Evolutionary conservation across 2,113 vertebrate species (phyloP), one percentile per base, ranked within the genome.

Genomic region (Mormyrus iriodes): DNA sequence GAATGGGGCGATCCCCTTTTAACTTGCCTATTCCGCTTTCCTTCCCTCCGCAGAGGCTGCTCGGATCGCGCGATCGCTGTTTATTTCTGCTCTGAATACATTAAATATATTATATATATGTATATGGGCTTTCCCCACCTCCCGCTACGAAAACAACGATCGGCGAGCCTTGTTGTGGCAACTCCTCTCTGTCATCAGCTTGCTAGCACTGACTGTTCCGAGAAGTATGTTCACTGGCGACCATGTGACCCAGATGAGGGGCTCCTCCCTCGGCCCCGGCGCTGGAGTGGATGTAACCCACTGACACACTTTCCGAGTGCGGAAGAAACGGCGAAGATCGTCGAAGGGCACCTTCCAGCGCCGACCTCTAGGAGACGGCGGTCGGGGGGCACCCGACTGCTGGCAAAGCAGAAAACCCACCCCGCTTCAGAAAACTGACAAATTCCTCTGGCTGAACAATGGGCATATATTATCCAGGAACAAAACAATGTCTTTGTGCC

Each of bases 281-380:
- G 8, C 85, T 69, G 89, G 88, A 91, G 93, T 92, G 92, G 87
- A 89, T 89, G 92, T 95, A 95, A 96, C 96, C 95, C 95, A 96
- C 95, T 96, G 95, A 96, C 96, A 96, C 93, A 96, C 93, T 96
- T 96, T 93, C 35, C 42, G 88, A 65, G 44, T 27, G 89, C 84
- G 86, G 46, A 92, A 76, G 65, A 90, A 89, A 19, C 35, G 82
- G 21, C 90, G 88, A 88, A 24, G 19, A 85, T 24, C 51, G 65
- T 88, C 86, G 27, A 48, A 8, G 61, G 88, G 87, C 79, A 52
- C 42, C 24, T 42, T 84, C 39, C n/a, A 35, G 31, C 13, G 31
- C 79, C 39, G 24, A 82, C 73, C 49, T 48, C 79, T 52, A 39
- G 27, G 31, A 53, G 15, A 42, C 17, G 31, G 82, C 21, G 46